phyloP scores from a whole-genome alignment of 2,113 vertebrate genomes.

The Siniperca chuatsi region DNA sequence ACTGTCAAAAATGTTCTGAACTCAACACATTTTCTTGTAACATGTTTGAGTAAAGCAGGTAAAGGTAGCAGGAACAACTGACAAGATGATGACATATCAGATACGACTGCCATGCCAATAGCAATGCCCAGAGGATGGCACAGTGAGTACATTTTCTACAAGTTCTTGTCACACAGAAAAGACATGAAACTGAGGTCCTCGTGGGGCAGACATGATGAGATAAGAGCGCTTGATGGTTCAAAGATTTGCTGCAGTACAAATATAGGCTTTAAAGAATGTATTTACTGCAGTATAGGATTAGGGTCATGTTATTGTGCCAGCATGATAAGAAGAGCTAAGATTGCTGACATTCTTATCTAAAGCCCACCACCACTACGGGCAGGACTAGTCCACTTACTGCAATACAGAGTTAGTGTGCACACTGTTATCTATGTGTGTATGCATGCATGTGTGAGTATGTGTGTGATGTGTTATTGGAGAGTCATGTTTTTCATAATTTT shows the following conservation, averaged over 20 bases:
- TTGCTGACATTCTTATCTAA: slow-evolving; percentile 80
- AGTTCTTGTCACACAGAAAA: slow-evolving; percentile 19
- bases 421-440: slow-evolving; percentile 13
- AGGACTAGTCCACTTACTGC: neutral
- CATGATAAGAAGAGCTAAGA: slow-evolving; percentile 75
- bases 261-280: slow-evolving; percentile 61
- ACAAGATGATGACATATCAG: slow-evolving; percentile 49
- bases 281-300: slow-evolving; percentile 72
- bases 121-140: slow-evolving; percentile 9
- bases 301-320: slow-evolving; percentile 74
- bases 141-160: neutral
- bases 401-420: slow-evolving; percentile 3
- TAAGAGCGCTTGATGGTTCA: slow-evolving; percentile 24
- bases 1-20: slow-evolving; percentile 27
- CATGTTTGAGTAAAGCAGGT: slow-evolving; percentile 21
- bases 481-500: neutral
- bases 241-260: slow-evolving; percentile 43
- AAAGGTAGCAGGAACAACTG: slow-evolving; percentile 32
- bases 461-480: neutral
- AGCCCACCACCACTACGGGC: slow-evolving; percentile 52
- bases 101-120: slow-evolving; percentile 21
- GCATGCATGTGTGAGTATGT: neutral
- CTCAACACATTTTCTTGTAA: neutral
- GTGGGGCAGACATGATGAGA: neutral
- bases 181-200: slow-evolving; percentile 9